Evolutionary conservation across 2,113 vertebrate genomes (phyloP).

Genomic region (Odontesthes bonariensis): DNA sequence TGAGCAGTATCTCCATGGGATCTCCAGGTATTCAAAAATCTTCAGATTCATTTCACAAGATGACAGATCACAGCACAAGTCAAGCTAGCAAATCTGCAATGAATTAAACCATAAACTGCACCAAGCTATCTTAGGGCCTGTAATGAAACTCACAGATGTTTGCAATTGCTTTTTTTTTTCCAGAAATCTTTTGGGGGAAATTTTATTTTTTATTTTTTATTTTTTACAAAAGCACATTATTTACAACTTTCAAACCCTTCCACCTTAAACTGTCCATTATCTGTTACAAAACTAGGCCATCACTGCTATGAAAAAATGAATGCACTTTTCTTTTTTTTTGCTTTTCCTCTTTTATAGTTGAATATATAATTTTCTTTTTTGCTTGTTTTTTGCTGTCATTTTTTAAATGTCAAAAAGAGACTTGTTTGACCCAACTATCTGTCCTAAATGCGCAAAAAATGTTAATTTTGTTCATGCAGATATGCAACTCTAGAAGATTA

Average conservation of each 20-base stretch:
- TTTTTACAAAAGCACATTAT: not conserved
- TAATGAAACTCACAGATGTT: not conserved
- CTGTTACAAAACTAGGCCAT: no score
- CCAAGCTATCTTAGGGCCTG: not conserved
- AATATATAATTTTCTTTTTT: no score
- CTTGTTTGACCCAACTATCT: not conserved
- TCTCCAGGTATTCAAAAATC: constrained; percentile 22
- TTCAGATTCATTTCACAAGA: not conserved
- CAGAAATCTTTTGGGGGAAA: no score
- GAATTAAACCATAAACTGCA: constrained; percentile 1
- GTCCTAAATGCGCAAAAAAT: not conserved
- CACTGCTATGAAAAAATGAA: no score
- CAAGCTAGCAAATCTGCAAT: constrained; percentile 4
- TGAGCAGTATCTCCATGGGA: constrained; percentile 30
- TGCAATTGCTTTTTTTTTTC: not conserved
- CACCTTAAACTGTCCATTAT: no score
- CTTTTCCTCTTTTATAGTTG: no score
- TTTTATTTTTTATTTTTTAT: no score
- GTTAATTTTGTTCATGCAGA: not conserved
- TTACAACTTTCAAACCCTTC: no score
- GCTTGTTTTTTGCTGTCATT: not conserved
- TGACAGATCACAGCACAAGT: constrained; percentile 11
- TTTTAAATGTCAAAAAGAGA: not conserved
- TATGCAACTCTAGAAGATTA: not conserved
- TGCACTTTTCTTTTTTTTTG: no score